These are phyloP conservation scores for Galago senegalensis DNA, from an alignment of 2,797 vertebrate species.

Conservation along the genomic window DNA sequence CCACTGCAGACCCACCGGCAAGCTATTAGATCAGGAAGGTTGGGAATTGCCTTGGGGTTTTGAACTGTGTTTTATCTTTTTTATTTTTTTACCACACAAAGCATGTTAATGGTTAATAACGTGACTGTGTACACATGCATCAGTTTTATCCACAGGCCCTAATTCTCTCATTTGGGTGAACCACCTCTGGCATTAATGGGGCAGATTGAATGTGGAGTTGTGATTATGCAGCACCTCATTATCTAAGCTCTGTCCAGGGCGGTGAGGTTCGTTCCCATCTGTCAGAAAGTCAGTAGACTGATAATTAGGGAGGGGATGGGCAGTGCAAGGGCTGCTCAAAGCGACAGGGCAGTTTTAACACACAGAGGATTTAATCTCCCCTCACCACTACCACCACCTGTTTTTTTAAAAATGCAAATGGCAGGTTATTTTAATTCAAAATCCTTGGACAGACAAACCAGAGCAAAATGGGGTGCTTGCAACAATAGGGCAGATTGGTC, in stretches of 20 bases:
- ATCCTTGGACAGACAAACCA: conserved; percentile 59
- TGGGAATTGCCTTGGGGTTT: conserved; percentile 49
- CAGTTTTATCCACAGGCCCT: conserved; percentile 64
- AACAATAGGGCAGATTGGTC: background rate
- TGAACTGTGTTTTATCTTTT: background rate
- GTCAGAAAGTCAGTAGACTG: conserved; percentile 67
- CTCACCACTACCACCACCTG: background rate
- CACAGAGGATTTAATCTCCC: background rate
- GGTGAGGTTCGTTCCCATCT: conserved; percentile 69
- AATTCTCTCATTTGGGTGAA: conserved; percentile 73
- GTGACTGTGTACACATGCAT: conserved; percentile 55
- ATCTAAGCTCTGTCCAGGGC: background rate
- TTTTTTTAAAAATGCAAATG: conserved; percentile 24
- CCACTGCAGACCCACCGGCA: background rate
- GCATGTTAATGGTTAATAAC: conserved; percentile 72
- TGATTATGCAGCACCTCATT: conserved; percentile 81
- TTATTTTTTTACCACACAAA: background rate
- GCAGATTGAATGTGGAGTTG: conserved; percentile 77
- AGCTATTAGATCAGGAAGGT: conserved; percentile 44
- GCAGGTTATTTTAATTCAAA: conserved; percentile 74
- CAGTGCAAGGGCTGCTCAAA: background rate
- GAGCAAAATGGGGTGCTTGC: conserved; percentile 50
- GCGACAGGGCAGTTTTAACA: background rate
- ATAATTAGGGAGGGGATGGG: conserved; percentile 63
- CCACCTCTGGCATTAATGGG: conserved; percentile 70